A percentile compares a stretch with the other conserved stretches of the same genome.
Conservation (phyloP, 1,140 invertebrate species). For the Neodiprion pinetum region DNA sequence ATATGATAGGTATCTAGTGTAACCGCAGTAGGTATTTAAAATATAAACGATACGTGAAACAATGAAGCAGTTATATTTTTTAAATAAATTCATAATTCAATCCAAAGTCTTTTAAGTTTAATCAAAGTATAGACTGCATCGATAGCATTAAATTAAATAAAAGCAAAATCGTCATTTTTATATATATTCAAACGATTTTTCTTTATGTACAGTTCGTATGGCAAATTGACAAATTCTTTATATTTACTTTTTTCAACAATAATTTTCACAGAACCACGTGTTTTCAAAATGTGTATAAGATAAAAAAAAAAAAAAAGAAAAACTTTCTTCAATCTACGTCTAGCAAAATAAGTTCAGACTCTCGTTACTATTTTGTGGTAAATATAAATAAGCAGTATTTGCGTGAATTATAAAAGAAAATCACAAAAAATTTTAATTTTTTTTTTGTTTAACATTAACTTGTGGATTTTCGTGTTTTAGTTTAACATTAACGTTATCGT, state of each 20-base stretch:
- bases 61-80: background rate
- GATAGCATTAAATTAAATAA: background rate
- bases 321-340: background rate
- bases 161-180: background rate
- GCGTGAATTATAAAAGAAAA: background rate
- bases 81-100: background rate
- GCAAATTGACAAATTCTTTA: background rate
- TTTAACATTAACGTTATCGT: background rate
- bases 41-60: background rate
- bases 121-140: background rate
- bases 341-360: no score
- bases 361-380: background rate
- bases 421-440: background rate
- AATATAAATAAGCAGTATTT: background rate
- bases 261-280: no score
- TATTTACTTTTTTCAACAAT: no score
- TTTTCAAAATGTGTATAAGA: background rate
- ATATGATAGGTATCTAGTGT: background rate
- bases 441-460: background rate
- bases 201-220: background rate
- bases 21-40: background rate
- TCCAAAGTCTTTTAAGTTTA: background rate
- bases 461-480: background rate
- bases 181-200: background rate
- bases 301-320: background rate